These are phyloP conservation scores for Vollenhovia emeryi DNA, from an alignment of 1,140 invertebrate species.

Conservation along the genomic window DNA sequence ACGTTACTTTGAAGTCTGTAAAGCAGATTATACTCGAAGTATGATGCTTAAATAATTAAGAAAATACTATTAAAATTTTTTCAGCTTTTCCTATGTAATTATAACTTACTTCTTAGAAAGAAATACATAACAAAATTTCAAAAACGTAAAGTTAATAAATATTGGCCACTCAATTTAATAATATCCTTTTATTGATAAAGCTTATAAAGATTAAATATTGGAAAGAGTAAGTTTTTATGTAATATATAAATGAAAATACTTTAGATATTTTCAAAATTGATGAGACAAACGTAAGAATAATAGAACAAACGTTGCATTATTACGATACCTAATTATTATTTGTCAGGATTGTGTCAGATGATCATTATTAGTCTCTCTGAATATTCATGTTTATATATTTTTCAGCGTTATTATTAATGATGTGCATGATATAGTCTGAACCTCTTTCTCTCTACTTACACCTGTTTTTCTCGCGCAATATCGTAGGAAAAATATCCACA, in stretches of 20 bases:
- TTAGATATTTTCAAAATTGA: background rate
- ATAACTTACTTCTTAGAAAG: background rate
- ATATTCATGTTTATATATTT: background rate
- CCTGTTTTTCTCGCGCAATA: background rate
- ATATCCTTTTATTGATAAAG: background rate
- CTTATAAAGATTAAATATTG: background rate
- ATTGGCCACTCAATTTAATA: background rate
- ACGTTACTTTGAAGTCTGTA: conserved; percentile 7
- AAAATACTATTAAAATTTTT: background rate
- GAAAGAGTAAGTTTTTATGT: too few species aligned
- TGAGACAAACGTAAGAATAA: background rate
- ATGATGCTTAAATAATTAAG: background rate
- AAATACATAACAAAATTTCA: conserved; percentile 8
- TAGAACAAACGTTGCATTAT: background rate
- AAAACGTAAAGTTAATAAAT: background rate
- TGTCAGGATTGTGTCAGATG: background rate
- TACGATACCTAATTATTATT: background rate
- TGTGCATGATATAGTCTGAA: background rate
- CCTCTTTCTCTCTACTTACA: background rate
- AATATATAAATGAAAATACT: background rate
- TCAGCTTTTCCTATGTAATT: background rate
- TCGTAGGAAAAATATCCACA: background rate
- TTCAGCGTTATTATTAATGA: background rate
- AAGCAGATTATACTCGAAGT: background rate
- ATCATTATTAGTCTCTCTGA: background rate